phyloP scores from a whole-genome alignment of 2,888 invertebrate genomes.

The Polia nebulosa region DNA sequence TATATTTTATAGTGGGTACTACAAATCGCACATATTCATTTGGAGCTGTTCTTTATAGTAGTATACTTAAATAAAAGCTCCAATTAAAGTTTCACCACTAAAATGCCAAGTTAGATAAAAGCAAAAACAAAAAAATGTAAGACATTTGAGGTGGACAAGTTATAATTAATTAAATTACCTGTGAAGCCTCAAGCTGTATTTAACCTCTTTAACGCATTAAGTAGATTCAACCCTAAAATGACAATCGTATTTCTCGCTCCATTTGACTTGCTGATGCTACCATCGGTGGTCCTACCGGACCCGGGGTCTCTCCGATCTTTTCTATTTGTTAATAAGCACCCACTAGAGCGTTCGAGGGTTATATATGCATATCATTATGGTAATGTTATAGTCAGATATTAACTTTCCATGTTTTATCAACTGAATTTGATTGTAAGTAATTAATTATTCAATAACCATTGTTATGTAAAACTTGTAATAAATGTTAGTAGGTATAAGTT shows the following conservation, averaged over 20 bases:
- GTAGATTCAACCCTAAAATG: conserved; percentile 74
- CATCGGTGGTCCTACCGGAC: conserved; percentile 82
- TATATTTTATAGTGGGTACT: too few species aligned
- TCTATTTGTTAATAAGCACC: conserved; percentile 84
- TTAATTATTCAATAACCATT: conserved; percentile 62
- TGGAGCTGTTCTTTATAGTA: background rate
- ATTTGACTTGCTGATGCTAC: conserved; percentile 87
- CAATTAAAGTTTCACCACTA: background rate
- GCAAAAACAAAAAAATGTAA: too few species aligned
- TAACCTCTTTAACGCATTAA: conserved; percentile 17
- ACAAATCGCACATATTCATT: background rate
- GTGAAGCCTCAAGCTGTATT: background rate
- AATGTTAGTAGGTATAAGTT: conserved; percentile 9
- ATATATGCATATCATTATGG: conserved; percentile 68
- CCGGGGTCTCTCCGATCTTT: conserved; percentile 71
- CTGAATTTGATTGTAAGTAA: conserved; percentile 53
- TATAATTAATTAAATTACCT: too few species aligned
- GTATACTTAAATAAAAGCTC: background rate
- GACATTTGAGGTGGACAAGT: too few species aligned
- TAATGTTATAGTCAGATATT: conserved; percentile 67
- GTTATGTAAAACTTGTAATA: conserved; percentile 29
- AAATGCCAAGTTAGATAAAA: too few species aligned
- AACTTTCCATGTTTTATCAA: conserved; percentile 59
- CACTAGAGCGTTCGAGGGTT: conserved; percentile 66
- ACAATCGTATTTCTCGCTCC: conserved; percentile 77